Percentiles rank a stretch among this genome's conserved stretches.
phyloP scores from a whole-genome alignment of 1,140 invertebrate species.

The Ericerus pela region DNA sequence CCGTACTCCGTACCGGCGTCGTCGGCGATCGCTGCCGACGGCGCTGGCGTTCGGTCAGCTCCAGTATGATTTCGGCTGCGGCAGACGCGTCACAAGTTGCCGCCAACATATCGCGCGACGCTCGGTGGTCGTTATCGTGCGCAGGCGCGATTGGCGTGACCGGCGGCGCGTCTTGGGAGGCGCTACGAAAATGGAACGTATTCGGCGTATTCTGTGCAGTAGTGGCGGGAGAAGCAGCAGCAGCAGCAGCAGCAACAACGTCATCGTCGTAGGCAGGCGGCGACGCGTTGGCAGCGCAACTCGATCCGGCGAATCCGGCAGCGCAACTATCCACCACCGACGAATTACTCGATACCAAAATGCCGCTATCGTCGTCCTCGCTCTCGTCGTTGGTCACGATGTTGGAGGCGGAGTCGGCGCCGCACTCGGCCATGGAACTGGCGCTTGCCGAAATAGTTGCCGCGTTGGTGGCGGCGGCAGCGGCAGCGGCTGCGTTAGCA shows the following conservation, averaged over 20 bases:
- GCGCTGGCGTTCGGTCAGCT: slow-evolving; percentile 14
- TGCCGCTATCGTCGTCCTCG: slow-evolving; percentile 59
- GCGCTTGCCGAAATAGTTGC: not conserved
- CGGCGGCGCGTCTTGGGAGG: slow-evolving; percentile 14
- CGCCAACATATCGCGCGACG: not conserved
- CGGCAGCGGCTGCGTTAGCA: slow-evolving; percentile 16
- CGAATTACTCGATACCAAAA: slow-evolving; percentile 50
- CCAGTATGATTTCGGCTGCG: slow-evolving; percentile 13
- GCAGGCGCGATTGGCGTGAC: slow-evolving; percentile 6
- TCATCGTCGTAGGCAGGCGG: not conserved
- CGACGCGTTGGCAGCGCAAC: slow-evolving; percentile 22
- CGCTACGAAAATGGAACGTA: slow-evolving; percentile 10
- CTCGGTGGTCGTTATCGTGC: not conserved
- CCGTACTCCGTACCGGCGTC: not conserved
- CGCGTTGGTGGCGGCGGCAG: not conserved
- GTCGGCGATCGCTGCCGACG: slow-evolving; percentile 6
- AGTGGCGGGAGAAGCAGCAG: not conserved
- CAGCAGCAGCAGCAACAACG: not conserved
- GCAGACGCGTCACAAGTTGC: slow-evolving; percentile 12
- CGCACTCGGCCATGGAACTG: too few species aligned
- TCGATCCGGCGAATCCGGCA: slow-evolving; percentile 27
- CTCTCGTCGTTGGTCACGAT: not conserved
- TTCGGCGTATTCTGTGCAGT: not conserved
- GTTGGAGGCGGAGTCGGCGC: not conserved
- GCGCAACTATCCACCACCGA: slow-evolving; percentile 47